These are phyloP conservation scores for Poeciliopsis occidentalis DNA, from an alignment of 2,113 vertebrate genomes.

Conservation along the genomic window DNA sequence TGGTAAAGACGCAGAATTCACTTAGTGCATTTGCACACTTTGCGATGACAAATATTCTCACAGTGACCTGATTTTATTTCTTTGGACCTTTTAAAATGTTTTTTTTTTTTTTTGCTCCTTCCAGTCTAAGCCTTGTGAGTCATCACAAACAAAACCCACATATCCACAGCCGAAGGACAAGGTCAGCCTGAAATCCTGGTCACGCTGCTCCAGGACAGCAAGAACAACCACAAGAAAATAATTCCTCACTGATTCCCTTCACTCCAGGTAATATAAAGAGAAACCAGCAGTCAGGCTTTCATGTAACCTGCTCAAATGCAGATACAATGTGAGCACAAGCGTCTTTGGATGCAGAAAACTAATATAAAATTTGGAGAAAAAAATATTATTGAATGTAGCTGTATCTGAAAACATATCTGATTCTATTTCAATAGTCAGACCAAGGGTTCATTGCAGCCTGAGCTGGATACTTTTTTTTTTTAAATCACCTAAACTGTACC, in stretches of 20 bases:
- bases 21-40: no score
- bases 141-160: conserved; percentile 7
- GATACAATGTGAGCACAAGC: background rate
- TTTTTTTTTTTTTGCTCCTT: background rate
- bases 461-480: no score
- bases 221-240: background rate
- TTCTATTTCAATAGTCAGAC: no score
- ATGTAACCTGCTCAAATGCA: background rate
- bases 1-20: no score
- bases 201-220: conserved; percentile 1
- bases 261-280: background rate
- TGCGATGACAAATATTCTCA: background rate
- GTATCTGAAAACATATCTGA: background rate
- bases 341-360: background rate
- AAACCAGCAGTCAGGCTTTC: conserved; percentile 10
- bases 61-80: background rate
- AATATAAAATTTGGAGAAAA: background rate
- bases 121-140: conserved; percentile 1
- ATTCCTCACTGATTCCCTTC: background rate
- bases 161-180: conserved; percentile 1
- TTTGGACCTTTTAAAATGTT: background rate
- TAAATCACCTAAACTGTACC: no score
- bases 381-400: background rate
- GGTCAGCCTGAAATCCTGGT: conserved; percentile 13
- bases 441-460: no score